Base-by-base conservation (phyloP, 2,113 vertebrate genomes). In the Coptodon rendalli region DNA sequence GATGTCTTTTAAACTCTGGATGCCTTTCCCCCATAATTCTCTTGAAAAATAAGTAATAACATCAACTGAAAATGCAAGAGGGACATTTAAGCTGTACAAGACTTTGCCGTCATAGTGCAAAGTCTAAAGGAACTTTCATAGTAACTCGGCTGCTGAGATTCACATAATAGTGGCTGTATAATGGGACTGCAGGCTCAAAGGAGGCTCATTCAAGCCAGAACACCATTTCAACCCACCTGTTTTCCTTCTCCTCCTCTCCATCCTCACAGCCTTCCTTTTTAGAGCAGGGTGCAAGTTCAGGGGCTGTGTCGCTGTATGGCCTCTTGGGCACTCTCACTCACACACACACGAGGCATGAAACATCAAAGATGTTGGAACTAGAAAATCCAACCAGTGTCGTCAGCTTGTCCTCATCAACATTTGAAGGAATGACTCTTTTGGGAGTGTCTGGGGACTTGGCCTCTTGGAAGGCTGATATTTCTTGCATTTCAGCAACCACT, bases 161-260 rank as follows among this genome's bases (percentile, higher is more conserved):
- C 45, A 78, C 73, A 52, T 78, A 52, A 78, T 52, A 78, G 83
- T 43, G 17, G 59, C 81, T 84, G 61, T 84, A 90, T 56, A 93
- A 91, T 76, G 43, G 89, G 43, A 81, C 38, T 48, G 17, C 71
- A 81, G 83, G 80, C 88, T 86, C 82, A 93, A 92, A 85, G 48
- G 43, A 91, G 81, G 29, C 86, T 91, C 89, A 84, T 91, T 87
- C 82, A 92, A 79, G 45, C 73, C 85, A 50, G 84, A 89, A 80
- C 31, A 57, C 83, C 87, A 88, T 94, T 90, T 84, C 88, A 82
- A 89, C 71, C 87, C 92, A 95, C 93, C 95, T 95, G 94, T 90
- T 89, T 90, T 79, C 34, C 61, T 22, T 87, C 86, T 81, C 81
- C 81, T 82, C 80, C 71, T 88, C 86, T 88, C 54, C 40, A 36